Evolutionary conservation across 37 sponge, comb jelly and placozoan species (phyloP).

Genomic region (Hormiphora californensis): DNA sequence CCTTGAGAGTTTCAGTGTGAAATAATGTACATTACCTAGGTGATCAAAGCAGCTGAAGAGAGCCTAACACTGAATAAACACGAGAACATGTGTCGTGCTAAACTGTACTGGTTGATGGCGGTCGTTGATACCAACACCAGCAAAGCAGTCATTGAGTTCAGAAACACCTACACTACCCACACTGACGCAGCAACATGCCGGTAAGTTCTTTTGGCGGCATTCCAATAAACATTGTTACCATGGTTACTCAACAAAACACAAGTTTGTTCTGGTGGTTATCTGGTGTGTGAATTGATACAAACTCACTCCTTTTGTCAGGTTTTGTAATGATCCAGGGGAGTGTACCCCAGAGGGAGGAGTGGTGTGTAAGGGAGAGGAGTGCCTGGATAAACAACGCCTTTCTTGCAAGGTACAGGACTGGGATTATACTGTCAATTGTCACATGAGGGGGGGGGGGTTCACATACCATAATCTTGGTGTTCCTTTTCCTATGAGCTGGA

Average conservation of each 20-base stretch:
- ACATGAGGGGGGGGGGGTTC: too few species aligned
- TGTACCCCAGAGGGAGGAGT: constrained; percentile 3
- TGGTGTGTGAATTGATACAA: too few species aligned
- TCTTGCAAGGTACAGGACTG: too few species aligned
- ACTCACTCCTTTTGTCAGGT: too few species aligned
- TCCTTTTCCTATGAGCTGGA: too few species aligned
- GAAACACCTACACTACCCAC: constrained; percentile 60
- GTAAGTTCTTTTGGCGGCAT: too few species aligned
- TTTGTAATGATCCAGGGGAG: constrained; percentile 14
- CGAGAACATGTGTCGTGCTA: constrained; percentile 93
- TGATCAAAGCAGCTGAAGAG: constrained; percentile 97
- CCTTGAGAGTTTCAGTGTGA: neutral
- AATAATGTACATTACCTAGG: constrained; percentile 55
- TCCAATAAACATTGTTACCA: too few species aligned
- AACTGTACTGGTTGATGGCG: constrained; percentile 97
- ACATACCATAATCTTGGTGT: too few species aligned
- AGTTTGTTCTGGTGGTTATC: too few species aligned
- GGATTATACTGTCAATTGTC: too few species aligned
- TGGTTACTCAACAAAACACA: neutral
- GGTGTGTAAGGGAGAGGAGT: constrained; percentile 23
- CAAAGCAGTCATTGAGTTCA: constrained; percentile 92
- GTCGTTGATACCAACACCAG: constrained; percentile 86
- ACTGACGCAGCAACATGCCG: neutral
- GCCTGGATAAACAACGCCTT: neutral
- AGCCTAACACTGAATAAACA: constrained; percentile 88